Conservation (phyloP, 2,113 vertebrate species). For the Thalassarche chlororhynchos region DNA sequence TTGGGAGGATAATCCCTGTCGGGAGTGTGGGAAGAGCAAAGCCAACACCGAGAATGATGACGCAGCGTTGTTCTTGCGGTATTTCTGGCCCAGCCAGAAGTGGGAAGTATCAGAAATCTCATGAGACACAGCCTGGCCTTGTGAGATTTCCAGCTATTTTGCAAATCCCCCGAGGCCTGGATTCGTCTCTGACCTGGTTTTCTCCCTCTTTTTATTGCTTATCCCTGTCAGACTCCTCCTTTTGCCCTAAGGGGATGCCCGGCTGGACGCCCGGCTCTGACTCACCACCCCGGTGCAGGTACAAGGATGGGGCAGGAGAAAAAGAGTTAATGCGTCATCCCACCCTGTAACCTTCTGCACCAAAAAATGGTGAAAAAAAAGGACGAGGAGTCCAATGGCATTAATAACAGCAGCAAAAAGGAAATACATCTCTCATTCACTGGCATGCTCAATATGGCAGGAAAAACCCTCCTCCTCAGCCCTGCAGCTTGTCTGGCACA, state of each 20-base stretch:
- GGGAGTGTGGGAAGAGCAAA: slow-evolving; percentile 27
- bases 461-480: not conserved
- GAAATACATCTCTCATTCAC: not conserved
- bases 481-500: not conserved
- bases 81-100: slow-evolving; percentile 65
- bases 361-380: not conserved
- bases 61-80: slow-evolving; percentile 64
- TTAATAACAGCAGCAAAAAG: not conserved
- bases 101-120: slow-evolving; percentile 67
- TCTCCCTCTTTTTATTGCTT: not conserved
- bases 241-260: not conserved
- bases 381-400: not conserved
- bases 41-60: slow-evolving; percentile 47
- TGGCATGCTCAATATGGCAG: not conserved
- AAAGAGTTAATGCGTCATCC: not conserved
- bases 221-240: not conserved
- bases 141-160: slow-evolving; percentile 63
- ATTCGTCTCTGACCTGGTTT: not conserved
- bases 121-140: not conserved
- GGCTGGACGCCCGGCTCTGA: not conserved
- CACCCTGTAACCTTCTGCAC: not conserved
- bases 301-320: fast-evolving
- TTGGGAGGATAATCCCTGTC: not conserved
- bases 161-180: not conserved
- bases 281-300: fast-evolving